Evolutionary conservation across 2,113 vertebrate genomes (phyloP).

Genomic region (Orycteropus afer): DNA sequence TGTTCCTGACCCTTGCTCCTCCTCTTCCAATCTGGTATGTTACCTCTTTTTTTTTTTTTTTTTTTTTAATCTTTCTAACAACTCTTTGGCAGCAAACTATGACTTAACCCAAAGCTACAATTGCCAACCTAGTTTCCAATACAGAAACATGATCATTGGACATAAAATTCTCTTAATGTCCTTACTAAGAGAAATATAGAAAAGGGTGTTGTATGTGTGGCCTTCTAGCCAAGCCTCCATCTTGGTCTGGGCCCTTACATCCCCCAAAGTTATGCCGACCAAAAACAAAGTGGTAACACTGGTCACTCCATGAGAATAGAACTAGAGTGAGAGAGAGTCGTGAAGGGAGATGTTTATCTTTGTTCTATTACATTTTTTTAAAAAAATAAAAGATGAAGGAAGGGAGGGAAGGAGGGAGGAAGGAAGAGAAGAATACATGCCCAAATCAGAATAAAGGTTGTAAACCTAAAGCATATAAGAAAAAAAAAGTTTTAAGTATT

Average conservation of each 20-base stretch:
- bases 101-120: neutral
- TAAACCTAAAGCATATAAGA: neutral
- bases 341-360: neutral
- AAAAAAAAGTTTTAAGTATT: conserved; percentile 9
- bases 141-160: conserved; percentile 29
- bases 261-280: neutral
- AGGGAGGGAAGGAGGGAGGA: neutral
- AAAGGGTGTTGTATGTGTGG: conserved; percentile 1
- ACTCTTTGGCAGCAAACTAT: neutral
- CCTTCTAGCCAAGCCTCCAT: neutral
- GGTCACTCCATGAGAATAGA: neutral
- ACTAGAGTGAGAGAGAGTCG: neutral
- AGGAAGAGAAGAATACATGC: neutral
- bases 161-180: neutral
- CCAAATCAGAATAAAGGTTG: neutral
- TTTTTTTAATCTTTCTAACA: neutral
- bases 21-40: neutral
- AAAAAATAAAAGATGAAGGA: neutral
- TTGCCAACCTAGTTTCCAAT: neutral
- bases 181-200: neutral
- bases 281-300: neutral
- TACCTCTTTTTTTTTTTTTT: neutral
- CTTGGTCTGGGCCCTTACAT: neutral
- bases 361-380: neutral
- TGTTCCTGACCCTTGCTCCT: neutral